Conservation (phyloP, 1,140 invertebrate genomes). For the Brachionus asplanchnoidis region DNA sequence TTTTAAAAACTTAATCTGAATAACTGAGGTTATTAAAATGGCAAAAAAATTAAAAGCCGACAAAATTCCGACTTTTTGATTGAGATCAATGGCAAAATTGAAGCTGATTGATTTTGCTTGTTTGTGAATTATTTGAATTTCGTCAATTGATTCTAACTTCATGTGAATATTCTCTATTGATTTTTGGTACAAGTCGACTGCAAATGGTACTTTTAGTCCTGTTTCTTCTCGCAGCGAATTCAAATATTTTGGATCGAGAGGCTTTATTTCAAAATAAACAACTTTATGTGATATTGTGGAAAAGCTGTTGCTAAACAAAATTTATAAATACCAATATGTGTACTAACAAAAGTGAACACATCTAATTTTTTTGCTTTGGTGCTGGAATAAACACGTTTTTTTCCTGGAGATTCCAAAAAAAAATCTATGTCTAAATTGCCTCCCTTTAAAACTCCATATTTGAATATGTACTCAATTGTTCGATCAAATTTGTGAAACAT, state of each 20-base stretch:
- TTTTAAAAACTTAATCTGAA: background rate
- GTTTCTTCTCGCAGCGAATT: background rate
- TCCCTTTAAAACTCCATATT: constrained; percentile 20
- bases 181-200: background rate
- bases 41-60: background rate
- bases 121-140: background rate
- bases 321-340: background rate
- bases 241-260: background rate
- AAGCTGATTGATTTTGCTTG: background rate
- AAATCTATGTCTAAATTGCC: constrained; percentile 39
- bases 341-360: background rate
- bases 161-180: background rate
- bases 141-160: background rate
- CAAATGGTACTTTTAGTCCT: background rate
- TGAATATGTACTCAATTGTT: background rate
- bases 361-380: constrained; percentile 3
- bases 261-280: constrained; percentile 16
- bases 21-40: background rate
- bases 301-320: constrained; percentile 35
- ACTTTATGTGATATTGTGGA: constrained; percentile 13
- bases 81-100: background rate
- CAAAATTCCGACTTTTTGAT: background rate
- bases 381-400: background rate
- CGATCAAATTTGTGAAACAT: background rate
- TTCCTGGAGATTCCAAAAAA: no score